These are phyloP conservation scores for Periparus ater DNA, from an alignment of 2,797 vertebrate species.

Conservation along the genomic window DNA sequence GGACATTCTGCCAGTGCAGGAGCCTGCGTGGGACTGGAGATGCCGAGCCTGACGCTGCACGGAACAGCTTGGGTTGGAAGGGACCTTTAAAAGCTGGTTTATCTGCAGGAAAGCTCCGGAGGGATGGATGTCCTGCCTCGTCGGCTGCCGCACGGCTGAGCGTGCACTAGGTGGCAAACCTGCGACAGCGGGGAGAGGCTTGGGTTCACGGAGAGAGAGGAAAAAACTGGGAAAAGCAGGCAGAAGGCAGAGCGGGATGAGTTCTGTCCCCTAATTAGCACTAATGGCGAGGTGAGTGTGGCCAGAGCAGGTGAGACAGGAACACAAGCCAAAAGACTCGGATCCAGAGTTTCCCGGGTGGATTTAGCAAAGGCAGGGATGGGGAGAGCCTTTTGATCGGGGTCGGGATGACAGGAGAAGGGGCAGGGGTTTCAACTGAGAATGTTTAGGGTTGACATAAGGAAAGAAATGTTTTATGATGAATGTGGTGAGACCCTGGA, in stretches of 20 bases:
- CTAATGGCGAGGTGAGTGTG: accelerated
- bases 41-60: background rate
- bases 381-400: background rate
- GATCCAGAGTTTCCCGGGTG: background rate
- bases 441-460: background rate
- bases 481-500: background rate
- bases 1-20: background rate
- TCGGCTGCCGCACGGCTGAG: background rate
- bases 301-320: background rate
- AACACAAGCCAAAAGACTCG: accelerated
- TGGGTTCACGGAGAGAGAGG: background rate
- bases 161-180: slow-evolving; percentile 1
- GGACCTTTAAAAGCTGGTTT: accelerated
- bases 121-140: accelerated
- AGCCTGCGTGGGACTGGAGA: background rate
- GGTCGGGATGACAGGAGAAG: background rate
- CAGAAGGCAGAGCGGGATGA: background rate
- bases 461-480: background rate
- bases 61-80: background rate
- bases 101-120: background rate
- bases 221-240: background rate
- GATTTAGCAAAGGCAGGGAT: background rate
- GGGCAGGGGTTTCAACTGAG: background rate
- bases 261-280: background rate
- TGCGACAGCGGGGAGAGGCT: background rate